phyloP scores from a whole-genome alignment of 35 echinoderm and acorn worm species.

The Heliocidaris erythrogramma region DNA sequence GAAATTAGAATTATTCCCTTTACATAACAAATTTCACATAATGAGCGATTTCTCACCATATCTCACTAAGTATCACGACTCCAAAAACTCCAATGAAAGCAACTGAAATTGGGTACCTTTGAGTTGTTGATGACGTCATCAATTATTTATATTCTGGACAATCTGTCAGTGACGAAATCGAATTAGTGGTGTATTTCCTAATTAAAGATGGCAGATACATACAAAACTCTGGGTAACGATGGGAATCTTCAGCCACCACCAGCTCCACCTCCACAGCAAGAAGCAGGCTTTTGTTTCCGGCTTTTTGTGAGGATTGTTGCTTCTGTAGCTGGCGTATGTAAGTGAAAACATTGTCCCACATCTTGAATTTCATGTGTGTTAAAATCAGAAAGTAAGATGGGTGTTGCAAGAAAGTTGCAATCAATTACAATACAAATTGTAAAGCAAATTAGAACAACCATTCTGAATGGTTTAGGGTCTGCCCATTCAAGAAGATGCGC shows the following conservation, averaged over 20 bases:
- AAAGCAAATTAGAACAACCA: too few species aligned
- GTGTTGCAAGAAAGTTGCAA: too few species aligned
- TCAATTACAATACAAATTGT: too few species aligned
- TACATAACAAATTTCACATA: background rate
- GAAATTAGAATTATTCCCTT: background rate
- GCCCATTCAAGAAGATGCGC: too few species aligned
- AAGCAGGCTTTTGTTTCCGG: constrained; percentile 5
- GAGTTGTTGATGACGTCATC: background rate
- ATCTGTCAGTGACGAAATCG: background rate
- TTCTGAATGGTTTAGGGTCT: too few species aligned
- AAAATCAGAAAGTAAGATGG: background rate
- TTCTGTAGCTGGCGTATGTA: background rate
- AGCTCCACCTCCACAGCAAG: background rate
- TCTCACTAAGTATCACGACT: too few species aligned
- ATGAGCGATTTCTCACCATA: background rate
- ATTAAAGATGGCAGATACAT: background rate
- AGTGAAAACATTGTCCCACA: background rate
- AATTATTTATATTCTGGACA: background rate
- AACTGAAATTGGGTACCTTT: background rate
- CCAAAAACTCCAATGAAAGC: too few species aligned
- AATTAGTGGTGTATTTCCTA: background rate
- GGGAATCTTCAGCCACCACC: background rate
- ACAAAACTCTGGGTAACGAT: constrained; percentile 3
- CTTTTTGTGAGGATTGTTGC: constrained; percentile 34
- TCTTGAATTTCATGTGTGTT: background rate